Conservation (phyloP, 2,113 vertebrate species). For the Tricholaema leucomelas region DNA sequence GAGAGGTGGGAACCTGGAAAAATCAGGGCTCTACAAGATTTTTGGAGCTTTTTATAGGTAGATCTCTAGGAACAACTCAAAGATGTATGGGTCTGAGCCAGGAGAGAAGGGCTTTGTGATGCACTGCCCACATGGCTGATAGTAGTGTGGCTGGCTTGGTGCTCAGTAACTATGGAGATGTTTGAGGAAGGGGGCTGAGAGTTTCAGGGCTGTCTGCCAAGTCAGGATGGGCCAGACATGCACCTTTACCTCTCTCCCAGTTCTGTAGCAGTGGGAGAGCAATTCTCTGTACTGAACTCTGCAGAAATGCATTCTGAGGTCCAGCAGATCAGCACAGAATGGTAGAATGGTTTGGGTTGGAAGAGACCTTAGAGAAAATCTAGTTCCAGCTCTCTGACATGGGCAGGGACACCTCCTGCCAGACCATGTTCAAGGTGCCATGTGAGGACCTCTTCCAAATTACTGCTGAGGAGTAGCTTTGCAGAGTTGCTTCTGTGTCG, state of each 20-base stretch:
- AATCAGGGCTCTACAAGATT: neutral
- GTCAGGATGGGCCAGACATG: neutral
- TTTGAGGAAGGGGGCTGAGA: neutral
- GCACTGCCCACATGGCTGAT: neutral
- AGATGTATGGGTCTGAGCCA: neutral
- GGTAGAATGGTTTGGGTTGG: too few species aligned
- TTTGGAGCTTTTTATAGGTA: neutral
- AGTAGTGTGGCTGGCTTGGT: neutral
- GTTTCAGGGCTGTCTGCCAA: neutral
- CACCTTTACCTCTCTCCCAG: fast-evolving
- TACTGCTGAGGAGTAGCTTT: fast-evolving
- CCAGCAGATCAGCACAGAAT: too few species aligned
- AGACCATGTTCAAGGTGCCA: too few species aligned
- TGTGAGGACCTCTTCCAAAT: neutral
- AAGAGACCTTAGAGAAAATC: too few species aligned
- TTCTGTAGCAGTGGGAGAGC: neutral
- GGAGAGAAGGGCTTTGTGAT: neutral
- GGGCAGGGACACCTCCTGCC: too few species aligned
- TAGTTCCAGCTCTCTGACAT: too few species aligned
- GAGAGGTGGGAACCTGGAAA: neutral
- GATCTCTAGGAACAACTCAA: neutral
- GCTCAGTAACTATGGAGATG: neutral
- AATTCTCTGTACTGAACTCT: neutral
- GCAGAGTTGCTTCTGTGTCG: neutral
- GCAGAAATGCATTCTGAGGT: neutral